Evolutionary conservation across 2,113 vertebrate genomes (phyloP), one percentile per base, ranked within the genome.

Genomic region (Xenopus tropicalis): DNA sequence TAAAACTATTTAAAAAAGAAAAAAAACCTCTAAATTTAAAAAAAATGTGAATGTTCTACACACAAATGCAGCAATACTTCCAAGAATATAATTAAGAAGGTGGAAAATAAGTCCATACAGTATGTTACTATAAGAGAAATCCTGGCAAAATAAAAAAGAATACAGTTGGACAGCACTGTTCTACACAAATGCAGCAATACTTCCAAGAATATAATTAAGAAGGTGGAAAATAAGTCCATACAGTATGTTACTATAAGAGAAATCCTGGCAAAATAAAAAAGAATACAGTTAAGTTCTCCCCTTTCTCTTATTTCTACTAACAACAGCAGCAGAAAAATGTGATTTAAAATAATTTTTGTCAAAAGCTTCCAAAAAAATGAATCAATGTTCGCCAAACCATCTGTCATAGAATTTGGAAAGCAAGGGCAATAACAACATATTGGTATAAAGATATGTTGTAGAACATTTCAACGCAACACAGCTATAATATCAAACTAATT

Each of bases 311-410:
- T 62, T 42, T 85, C 81, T 82, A 68, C 1, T 71, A 63, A 79
- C 20, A 77, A 80, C n/a, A 16, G 66, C 42, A 19, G 61, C 22
- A 14, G 62, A 73, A 70, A 37, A 37, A 37, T 9, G 14, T 16
- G 19, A n/a, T n/a, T 17, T 20, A n/a, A 69, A 79, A 42, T 66
- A 0, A 11, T 3, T 57, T 13, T 13, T 78, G 21, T 54, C 82
- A 52, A 80, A 81, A 83, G 12, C 51, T 63, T 67, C 9, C 52
- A 79, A 61, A 22, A 81, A 85, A 82, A 74, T 78, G 74, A 78
- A 21, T 72, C 10, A 1, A 0, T 14, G 52, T 77, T 72, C 19
- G 37, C 20, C 16, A 74, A 9, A 62, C 16, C 1, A 44, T 17
- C 44, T 21, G 61, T 44, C 22, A 25, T 14, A 80, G 69, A 2